phyloP scores from a whole-genome alignment of 2,113 vertebrate species.

The Plestiodon gilberti region DNA sequence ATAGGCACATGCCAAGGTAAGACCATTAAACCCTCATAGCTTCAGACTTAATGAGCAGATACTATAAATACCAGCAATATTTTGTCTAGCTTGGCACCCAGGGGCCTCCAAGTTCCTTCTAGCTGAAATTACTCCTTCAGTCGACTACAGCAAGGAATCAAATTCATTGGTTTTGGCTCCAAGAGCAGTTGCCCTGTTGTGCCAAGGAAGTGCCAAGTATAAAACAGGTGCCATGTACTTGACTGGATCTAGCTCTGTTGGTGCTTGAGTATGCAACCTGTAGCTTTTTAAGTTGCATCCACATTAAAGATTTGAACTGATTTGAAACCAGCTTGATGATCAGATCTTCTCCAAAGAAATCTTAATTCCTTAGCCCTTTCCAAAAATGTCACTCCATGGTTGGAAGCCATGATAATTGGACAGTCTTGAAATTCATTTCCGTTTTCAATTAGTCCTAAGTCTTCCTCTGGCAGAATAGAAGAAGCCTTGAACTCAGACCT shows the following conservation, averaged over 20 bases:
- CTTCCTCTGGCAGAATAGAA: not conserved
- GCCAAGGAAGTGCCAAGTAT: not conserved
- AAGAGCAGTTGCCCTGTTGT: conserved; percentile 7
- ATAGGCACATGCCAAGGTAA: conserved; percentile 55
- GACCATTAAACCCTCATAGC: conserved; percentile 49
- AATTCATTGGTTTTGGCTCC: conserved; percentile 14
- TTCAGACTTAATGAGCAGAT: conserved; percentile 53
- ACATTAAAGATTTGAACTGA: not conserved
- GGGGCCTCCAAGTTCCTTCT: conserved; percentile 39
- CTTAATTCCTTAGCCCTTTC: not conserved
- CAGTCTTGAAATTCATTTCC: not conserved
- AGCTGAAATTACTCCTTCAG: conserved; percentile 12
- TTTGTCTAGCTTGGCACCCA: conserved; percentile 55
- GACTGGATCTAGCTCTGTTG: not conserved
- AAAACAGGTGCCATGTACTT: not conserved
- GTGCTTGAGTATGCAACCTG: not conserved
- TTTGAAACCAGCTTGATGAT: not conserved
- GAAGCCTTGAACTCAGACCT: not conserved
- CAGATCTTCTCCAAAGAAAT: not conserved
- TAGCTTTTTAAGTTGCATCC: not conserved
- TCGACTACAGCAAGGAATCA: not conserved
- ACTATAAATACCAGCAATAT: conserved; percentile 45
- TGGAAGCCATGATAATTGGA: not conserved
- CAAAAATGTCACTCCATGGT: not conserved
- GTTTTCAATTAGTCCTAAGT: not conserved